Evolutionary conservation across 2,113 vertebrate genomes (phyloP), one percentile per base, ranked within the genome.

Genomic region (Haemorhous mexicanus): DNA sequence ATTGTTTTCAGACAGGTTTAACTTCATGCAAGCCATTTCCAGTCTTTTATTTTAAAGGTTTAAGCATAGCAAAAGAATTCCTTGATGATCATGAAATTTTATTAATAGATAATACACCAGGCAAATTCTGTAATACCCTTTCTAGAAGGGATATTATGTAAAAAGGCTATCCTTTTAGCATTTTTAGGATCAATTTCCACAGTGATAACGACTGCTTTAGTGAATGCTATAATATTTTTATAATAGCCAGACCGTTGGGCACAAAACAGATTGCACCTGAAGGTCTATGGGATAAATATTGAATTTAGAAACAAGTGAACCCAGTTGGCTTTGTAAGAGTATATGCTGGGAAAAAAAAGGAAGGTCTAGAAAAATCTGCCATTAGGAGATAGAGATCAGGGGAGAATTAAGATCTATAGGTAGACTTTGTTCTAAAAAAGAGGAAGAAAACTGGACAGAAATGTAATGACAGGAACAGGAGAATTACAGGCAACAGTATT

Each of bases 1-100:
- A 87, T 82, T 92, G 77, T 94, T 95, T 94, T 91, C 90, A 86
- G 82, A 67, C 52, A 30, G 67, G 21, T 88, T 96, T 94, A 92
- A 69, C 61, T 80, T 93, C 82, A 92, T 10, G 7, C 76, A 92
- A 76, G 67, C 84, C 83, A 90, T 77, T 93, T 66, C 47, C 92
- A 80, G 20, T 74, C 43, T 78, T 90, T 80, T 27, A 49, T 94
- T 94, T 94, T 62, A 96, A 81, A 76, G 39, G 74, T 94, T 92
- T 95, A 82, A 93, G 55, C 75, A 73, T 4, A 74, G 39, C 26
- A 66, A 69, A 91, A 84, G 39, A 78, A 84, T 58, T 66, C 41
- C 58, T 74, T 76, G 66, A 93, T 35, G 24, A 95, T 28, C 47
- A 52, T 52, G 43, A 55, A 80, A 41, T 70, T 77, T 90, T 89